Evolutionary conservation across 2,113 vertebrate genomes (phyloP).

Genomic region (Paraplagusia blochii): DNA sequence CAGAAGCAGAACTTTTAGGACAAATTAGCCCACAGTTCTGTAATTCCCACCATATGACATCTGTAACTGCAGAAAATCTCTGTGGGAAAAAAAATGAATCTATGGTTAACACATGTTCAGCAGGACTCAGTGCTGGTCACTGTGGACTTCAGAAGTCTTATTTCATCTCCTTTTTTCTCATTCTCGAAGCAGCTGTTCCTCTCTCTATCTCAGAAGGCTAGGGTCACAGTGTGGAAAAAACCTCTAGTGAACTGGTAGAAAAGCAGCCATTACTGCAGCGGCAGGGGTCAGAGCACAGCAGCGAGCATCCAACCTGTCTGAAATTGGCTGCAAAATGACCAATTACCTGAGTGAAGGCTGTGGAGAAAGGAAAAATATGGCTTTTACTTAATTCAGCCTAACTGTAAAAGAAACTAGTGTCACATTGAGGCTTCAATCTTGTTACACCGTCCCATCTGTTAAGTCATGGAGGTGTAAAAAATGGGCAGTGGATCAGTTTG

Average conservation of each 20-base stretch:
- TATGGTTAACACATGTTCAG: slow-evolving; percentile 21
- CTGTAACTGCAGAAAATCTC: background rate
- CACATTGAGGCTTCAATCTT: slow-evolving; percentile 44
- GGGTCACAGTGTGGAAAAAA: slow-evolving; percentile 64
- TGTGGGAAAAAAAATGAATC: slow-evolving; percentile 4
- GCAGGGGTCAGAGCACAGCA: slow-evolving; percentile 76
- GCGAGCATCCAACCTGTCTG: slow-evolving; percentile 72
- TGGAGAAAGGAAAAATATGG: slow-evolving; percentile 68
- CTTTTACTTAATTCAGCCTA: slow-evolving; percentile 77
- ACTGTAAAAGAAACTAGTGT: slow-evolving; percentile 71
- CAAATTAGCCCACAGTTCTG: background rate
- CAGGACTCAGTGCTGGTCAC: slow-evolving; percentile 25
- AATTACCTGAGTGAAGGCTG: slow-evolving; percentile 75
- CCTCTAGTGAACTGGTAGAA: slow-evolving; percentile 65
- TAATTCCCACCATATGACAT: background rate
- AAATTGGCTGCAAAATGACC: slow-evolving; percentile 82
- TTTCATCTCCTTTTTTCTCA: slow-evolving; percentile 33
- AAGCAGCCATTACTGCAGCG: slow-evolving; percentile 75
- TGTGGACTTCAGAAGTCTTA: slow-evolving; percentile 35
- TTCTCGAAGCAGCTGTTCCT: slow-evolving; percentile 43
- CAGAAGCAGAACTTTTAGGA: background rate
- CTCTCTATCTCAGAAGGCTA: slow-evolving; percentile 32
- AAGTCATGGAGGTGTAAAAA: slow-evolving; percentile 41
- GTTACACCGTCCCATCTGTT: slow-evolving; percentile 40
- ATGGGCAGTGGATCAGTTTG: slow-evolving; percentile 51